Percentiles rank a stretch among this genome's conserved stretches.
Conservation (phyloP, 1,140 invertebrate species). For the Caenorhabditis brenneri region DNA sequence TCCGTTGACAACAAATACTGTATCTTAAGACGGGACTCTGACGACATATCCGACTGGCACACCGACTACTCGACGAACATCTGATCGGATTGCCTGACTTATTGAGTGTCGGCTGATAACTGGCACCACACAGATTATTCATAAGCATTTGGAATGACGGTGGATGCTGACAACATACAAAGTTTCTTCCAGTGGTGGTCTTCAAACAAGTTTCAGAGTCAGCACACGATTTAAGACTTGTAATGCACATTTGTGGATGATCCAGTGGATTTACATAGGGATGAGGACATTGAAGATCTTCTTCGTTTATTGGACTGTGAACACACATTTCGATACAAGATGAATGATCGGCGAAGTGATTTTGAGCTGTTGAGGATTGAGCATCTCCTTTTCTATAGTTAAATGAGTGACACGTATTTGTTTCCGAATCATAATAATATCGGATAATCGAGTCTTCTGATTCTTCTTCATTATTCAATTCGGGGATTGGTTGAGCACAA, state of each 20-base stretch:
- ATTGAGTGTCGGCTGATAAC: constrained; percentile 33
- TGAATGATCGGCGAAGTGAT: constrained; percentile 1
- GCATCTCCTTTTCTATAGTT: constrained; percentile 2
- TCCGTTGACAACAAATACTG: constrained; percentile 32
- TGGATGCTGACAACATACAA: constrained; percentile 11
- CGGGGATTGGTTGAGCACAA: constrained; percentile 8
- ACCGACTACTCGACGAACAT: constrained; percentile 29
- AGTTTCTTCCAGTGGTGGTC: background rate
- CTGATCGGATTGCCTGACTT: constrained; percentile 15
- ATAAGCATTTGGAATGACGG: constrained; percentile 15
- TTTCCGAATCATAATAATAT: constrained; percentile 32
- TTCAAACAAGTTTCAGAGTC: constrained; percentile 20
- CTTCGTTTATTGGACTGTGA: constrained; percentile 6
- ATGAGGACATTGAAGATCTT: constrained; percentile 12
- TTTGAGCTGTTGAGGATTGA: background rate
- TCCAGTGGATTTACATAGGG: constrained; percentile 21
- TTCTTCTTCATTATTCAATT: background rate
- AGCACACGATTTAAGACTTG: background rate
- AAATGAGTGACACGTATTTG: constrained; percentile 32
- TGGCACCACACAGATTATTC: constrained; percentile 13
- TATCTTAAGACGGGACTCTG: constrained; percentile 17
- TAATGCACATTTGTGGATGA: constrained; percentile 33
- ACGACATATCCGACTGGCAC: background rate
- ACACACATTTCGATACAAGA: constrained; percentile 35
- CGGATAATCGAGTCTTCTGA: background rate